These are phyloP conservation scores for Phyllotis vaccarum DNA, from an alignment of 2,797 vertebrate genomes.

Conservation along the genomic window DNA sequence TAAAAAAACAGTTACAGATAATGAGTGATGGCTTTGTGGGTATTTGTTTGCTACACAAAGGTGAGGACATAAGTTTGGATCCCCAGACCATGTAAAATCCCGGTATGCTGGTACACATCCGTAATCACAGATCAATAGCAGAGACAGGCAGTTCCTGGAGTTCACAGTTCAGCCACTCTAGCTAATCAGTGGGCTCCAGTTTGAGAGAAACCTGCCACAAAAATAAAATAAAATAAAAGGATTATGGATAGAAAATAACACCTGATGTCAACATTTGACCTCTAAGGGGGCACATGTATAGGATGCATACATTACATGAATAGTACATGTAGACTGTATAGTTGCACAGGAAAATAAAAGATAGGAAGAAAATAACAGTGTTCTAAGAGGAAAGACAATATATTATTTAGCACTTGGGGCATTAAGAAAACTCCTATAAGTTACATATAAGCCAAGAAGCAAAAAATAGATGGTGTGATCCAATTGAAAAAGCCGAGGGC, in stretches of 20 bases:
- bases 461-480: background rate
- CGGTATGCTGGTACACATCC: too few species aligned
- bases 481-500: background rate
- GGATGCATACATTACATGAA: background rate
- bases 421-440: slow-evolving; percentile 1
- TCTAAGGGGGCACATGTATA: background rate
- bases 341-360: background rate
- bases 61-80: background rate
- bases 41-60: background rate
- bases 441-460: background rate
- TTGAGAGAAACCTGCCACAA: background rate
- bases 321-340: background rate
- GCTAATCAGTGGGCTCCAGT: background rate
- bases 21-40: too few species aligned
- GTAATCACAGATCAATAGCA: background rate
- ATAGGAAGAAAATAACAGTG: background rate
- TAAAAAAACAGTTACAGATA: background rate
- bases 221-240: background rate
- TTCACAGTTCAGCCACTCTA: background rate
- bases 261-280: background rate
- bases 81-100: background rate
- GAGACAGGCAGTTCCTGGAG: background rate
- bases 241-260: background rate
- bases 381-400: background rate
- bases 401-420: background rate